Percentiles rank a stretch among this genome's conserved stretches.
These are phyloP conservation scores for Ariolimax columbianus DNA, from an alignment of 2,888 invertebrate species.

Conservation along the genomic window DNA sequence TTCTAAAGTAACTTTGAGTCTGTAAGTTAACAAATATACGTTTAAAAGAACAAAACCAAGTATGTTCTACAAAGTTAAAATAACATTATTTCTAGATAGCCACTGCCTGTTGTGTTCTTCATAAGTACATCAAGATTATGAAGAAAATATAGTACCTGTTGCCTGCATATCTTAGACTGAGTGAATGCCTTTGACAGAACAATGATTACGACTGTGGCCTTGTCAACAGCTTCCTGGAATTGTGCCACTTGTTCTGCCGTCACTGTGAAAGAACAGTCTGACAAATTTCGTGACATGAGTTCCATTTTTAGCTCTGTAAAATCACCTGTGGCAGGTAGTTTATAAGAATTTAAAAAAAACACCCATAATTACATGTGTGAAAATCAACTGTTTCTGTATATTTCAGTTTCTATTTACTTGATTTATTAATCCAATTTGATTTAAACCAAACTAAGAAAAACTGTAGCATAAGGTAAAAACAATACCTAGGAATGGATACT, in stretches of 20 bases:
- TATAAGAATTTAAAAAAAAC: background rate
- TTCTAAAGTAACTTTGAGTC: no score
- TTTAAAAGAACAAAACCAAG: no score
- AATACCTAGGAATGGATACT: no score
- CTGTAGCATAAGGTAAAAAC: no score
- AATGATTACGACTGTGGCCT: slow-evolving; percentile 74
- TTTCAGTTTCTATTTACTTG: no score
- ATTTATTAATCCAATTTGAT: no score
- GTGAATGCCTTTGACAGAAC: slow-evolving; percentile 73
- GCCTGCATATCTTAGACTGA: slow-evolving; percentile 70
- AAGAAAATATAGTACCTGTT: slow-evolving; percentile 66
- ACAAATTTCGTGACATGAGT: background rate
- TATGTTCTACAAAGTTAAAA: no score
- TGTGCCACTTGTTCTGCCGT: slow-evolving; percentile 43
- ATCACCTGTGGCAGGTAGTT: background rate
- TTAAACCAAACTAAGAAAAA: no score
- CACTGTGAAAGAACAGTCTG: background rate
- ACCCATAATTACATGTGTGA: background rate
- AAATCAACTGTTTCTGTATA: background rate
- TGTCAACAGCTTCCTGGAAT: slow-evolving; percentile 77
- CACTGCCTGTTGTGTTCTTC: no score
- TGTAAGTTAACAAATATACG: no score
- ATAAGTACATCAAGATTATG: no score
- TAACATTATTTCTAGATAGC: no score
- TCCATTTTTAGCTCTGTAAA: background rate